Evolutionary conservation across 1,140 invertebrate species (phyloP).

Genomic region (Zaprionus davidi): DNA sequence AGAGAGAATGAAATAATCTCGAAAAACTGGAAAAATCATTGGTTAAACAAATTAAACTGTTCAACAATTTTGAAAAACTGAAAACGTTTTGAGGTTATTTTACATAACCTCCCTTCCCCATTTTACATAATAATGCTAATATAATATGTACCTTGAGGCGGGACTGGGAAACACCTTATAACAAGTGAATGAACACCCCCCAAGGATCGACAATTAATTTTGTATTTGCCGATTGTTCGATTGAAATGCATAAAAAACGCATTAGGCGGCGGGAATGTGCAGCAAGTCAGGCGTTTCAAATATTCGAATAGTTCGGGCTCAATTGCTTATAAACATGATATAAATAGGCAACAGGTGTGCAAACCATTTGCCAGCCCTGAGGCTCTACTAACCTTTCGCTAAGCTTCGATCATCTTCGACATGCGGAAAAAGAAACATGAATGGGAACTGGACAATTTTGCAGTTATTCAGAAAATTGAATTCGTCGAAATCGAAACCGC

Average conservation of each 20-base stretch:
- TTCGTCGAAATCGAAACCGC: conserved; percentile 2
- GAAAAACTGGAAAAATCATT: too few species aligned
- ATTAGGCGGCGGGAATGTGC: conserved; percentile 5
- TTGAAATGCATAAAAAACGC: conserved; percentile 5
- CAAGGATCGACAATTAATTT: conserved; percentile 1
- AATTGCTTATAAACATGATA: not conserved
- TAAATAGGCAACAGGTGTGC: not conserved
- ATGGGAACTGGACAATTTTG: not conserved
- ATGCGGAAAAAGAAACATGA: not conserved
- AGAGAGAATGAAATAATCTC: too few species aligned
- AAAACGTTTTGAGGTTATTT: not conserved
- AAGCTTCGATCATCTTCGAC: not conserved
- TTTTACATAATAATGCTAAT: not conserved
- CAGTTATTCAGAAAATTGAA: not conserved
- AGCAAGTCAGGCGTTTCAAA: not conserved
- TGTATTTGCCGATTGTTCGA: not conserved
- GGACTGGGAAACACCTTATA: not conserved
- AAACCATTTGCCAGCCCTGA: not conserved
- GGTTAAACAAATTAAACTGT: too few species aligned
- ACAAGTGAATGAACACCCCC: not conserved
- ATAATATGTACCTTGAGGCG: not conserved
- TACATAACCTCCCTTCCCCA: not conserved
- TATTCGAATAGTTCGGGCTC: not conserved
- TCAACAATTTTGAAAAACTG: too few species aligned
- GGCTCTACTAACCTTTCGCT: not conserved